A percentile compares a stretch with the other conserved stretches of the same genome.
Evolutionary conservation across 2,113 vertebrate genomes (phyloP).

Genomic region (Dromiciops gliroides): DNA sequence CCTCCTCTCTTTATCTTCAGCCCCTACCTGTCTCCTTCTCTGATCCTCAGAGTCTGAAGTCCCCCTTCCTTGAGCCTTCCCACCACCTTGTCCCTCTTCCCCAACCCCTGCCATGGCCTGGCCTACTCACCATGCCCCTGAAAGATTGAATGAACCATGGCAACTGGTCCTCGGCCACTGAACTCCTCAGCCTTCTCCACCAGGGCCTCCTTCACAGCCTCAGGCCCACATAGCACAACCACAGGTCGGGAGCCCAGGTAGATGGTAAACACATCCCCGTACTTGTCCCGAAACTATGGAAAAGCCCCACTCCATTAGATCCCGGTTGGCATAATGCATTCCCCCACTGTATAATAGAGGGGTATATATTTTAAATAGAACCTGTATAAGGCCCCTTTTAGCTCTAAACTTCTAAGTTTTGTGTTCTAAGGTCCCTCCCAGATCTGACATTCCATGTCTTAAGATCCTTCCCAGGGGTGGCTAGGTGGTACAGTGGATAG

Average conservation of each 20-base stretch:
- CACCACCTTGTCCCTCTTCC: not conserved
- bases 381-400: not conserved
- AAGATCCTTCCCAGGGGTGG: not conserved
- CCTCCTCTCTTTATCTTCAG: not conserved
- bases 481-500: too few relatives aligned
- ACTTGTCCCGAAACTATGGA: slow-evolving; percentile 69
- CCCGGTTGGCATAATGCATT: not conserved
- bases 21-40: not conserved
- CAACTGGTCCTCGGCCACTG: slow-evolving; percentile 55
- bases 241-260: slow-evolving; percentile 64
- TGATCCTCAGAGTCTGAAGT: not conserved
- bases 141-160: accelerated
- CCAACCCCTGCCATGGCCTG: not conserved
- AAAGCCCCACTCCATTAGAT: not conserved
- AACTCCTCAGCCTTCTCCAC: slow-evolving; percentile 73
- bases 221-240: slow-evolving; percentile 72
- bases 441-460: not conserved
- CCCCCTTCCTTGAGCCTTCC: not conserved
- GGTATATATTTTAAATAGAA: not conserved
- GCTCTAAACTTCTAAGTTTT: not conserved
- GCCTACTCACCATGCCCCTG: slow-evolving; percentile 69
- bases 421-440: not conserved
- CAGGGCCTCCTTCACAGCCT: slow-evolving; percentile 74
- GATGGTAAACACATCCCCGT: slow-evolving; percentile 74
- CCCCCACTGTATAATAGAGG: not conserved